Conservation (phyloP, 2,797 vertebrate genomes). For the Scleropages formosus region DNA sequence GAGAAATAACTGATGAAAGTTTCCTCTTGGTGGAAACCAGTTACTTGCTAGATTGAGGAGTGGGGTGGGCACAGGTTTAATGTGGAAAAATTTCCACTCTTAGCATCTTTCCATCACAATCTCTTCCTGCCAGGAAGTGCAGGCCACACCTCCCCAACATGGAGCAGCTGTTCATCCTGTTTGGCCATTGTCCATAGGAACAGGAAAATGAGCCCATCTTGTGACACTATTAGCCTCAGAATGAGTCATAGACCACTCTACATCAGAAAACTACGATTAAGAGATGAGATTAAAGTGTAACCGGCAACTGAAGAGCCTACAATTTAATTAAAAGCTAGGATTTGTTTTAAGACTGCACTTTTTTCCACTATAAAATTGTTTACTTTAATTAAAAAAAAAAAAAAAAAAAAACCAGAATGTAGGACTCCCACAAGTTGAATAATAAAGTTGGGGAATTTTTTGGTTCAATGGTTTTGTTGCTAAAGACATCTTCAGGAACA, state of each 20-base stretch:
- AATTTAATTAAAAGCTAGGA: slow-evolving; percentile 8
- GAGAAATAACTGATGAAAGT: slow-evolving; percentile 51
- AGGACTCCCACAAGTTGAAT: background rate
- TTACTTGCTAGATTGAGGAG: background rate
- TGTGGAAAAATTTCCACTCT: background rate
- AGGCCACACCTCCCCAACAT: background rate
- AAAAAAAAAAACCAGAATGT: background rate
- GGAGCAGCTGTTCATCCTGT: background rate
- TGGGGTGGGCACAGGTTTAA: background rate
- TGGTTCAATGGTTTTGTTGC: too few species aligned
- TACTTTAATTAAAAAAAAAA: background rate
- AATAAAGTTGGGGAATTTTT: too few species aligned
- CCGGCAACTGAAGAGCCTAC: background rate
- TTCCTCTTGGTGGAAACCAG: slow-evolving; percentile 32
- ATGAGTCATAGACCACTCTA: slow-evolving; percentile 7
- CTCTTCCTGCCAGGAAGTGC: slow-evolving; percentile 28
- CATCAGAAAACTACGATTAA: background rate
- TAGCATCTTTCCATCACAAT: background rate
- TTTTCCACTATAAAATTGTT: background rate
- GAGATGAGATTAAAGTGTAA: background rate
- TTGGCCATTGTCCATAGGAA: slow-evolving; percentile 22
- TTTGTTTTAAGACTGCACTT: background rate
- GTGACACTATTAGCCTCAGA: slow-evolving; percentile 3
- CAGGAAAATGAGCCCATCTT: background rate
- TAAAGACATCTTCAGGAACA: too few species aligned